Conservation (phyloP, 2,797 vertebrate species). For the Acipenser oxyrinchus region DNA sequence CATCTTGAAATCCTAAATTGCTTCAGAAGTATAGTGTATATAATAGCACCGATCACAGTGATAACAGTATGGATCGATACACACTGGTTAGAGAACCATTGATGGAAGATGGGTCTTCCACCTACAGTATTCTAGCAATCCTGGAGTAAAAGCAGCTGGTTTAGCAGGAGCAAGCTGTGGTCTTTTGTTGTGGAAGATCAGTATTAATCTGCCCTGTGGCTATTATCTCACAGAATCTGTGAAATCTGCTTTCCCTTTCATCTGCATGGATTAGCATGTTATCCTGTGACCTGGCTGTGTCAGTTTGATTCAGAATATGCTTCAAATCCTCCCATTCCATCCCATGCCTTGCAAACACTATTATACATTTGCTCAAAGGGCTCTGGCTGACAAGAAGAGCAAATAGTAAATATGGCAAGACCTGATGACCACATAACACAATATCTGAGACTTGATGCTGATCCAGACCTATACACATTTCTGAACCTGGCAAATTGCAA, state of each 20-base stretch:
- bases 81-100: too few species aligned
- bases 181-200: not conserved
- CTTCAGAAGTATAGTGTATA: too few species aligned
- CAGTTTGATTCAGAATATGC: not conserved
- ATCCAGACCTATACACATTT: not conserved
- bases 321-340: not conserved
- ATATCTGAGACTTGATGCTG: not conserved
- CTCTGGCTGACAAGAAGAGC: not conserved
- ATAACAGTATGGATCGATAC: too few species aligned
- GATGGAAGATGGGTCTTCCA: not conserved
- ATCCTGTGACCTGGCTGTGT: conserved; percentile 4
- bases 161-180: not conserved
- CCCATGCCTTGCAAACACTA: not conserved
- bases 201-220: not conserved
- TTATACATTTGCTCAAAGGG: not conserved
- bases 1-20: too few species aligned
- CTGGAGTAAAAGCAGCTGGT: not conserved
- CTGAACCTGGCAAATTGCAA: not conserved
- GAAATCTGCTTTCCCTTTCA: conserved; percentile 10
- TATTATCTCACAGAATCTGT: conserved; percentile 2
- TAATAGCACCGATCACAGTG: too few species aligned
- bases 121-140: not conserved
- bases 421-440: not conserved
- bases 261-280: conserved; percentile 8
- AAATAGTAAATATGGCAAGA: conserved; percentile 1